Percentiles rank a stretch among this genome's conserved stretches.
Evolutionary conservation across 2,888 invertebrate species (phyloP).

Genomic region (Dolomedes plantarius): DNA sequence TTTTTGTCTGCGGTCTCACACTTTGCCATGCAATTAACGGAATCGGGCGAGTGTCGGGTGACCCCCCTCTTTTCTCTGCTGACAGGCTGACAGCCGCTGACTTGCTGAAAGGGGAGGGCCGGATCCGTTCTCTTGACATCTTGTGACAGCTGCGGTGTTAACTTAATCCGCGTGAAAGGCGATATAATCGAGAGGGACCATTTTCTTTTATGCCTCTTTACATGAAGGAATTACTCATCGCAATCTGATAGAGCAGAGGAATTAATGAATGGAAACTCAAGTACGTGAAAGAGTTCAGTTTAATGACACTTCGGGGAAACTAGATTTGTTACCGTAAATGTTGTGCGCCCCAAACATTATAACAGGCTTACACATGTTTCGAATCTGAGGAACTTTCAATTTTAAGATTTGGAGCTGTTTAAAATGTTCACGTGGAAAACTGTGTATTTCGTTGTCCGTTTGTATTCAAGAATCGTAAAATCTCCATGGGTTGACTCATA

Average conservation of each 20-base stretch:
- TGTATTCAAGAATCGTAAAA: no score
- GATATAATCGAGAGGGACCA: conserved; percentile 7
- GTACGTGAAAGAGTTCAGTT: no score
- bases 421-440: no score
- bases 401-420: no score
- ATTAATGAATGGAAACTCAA: not conserved
- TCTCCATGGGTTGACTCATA: no score
- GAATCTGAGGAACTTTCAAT: no score
- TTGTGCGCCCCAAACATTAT: no score
- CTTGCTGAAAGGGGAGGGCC: not conserved
- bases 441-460: no score
- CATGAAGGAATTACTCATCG: not conserved
- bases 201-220: not conserved
- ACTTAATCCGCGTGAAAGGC: conserved; percentile 1
- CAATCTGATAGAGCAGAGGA: not conserved
- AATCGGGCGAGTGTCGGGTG: not conserved
- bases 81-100: conserved; percentile 5
- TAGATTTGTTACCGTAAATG: no score
- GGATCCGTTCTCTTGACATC: not conserved
- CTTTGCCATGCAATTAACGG: conserved; percentile 1
- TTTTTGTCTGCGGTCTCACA: conserved; percentile 12
- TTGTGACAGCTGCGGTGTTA: conserved; percentile 3
- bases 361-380: no score
- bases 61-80: not conserved
- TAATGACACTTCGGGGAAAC: no score